Base-by-base conservation (phyloP, 23 tunicate genomes). In the Phallusia fumigata region DNA sequence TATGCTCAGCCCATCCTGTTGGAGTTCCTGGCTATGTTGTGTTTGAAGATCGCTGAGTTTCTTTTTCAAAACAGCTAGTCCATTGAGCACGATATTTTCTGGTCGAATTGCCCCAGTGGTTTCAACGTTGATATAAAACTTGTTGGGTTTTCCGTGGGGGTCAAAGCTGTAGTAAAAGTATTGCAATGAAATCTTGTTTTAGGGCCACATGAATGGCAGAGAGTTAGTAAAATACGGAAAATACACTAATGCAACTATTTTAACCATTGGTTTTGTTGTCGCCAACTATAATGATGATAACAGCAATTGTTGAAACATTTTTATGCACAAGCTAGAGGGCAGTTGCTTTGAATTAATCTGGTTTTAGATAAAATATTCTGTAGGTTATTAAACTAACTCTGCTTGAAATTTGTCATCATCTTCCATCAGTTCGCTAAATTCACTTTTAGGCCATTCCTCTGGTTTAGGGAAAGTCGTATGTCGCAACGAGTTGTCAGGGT, bases 401-500 rank as follows among this genome's bases (percentile, higher is more conserved):
- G 97, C 98, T 73, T 93, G 96, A 49, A 85, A 80, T 73, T 90
- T 89, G 79, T 97, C 97, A 30, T 92, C 93, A 18, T 97, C 99
- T 0, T 97, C 99, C 31, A 81, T 79, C 36, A 97, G 82, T 53
- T 92, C 99, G 11, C 88, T 82, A 75, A 90, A 86, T 74, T 92
- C 97, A 75, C 97, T 92, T 75, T 90, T 92, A 6, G 99, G 99
- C 99, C 99, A 97, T 73, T 97, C 99, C 65, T 97, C 99, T 28
- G 99, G 99, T 65, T 97, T 97, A 0, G 99, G 99, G 65, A 81
- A 97, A 8, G 99, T 97, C 30, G 99, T 97, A 81, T 97, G 99
- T 0, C 99, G 64, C 45, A 97, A 44, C 24, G 99, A 89, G 65
- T 97, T 97, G 84, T 97, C 99, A 21, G 99, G 99, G 58, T 97